phyloP scores from a whole-genome alignment of 2,888 invertebrate species.

The Prostheceraeus crozeri region DNA sequence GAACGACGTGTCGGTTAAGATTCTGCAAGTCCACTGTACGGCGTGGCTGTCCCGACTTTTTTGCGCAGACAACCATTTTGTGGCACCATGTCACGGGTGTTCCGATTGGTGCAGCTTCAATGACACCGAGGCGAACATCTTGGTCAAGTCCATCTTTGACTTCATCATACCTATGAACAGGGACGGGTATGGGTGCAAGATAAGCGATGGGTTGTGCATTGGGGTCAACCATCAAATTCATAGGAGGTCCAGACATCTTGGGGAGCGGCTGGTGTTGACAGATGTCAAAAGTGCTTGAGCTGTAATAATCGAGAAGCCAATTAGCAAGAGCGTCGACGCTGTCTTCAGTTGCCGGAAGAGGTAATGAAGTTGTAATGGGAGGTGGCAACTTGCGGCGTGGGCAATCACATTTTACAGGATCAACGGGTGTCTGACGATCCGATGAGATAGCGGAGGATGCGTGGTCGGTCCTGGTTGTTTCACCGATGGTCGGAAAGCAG shows the following conservation, averaged over 20 bases:
- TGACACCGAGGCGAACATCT: constrained; percentile 42
- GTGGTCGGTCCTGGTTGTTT: constrained; percentile 1
- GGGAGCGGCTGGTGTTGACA: constrained; percentile 44
- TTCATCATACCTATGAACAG: constrained; percentile 44
- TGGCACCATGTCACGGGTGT: constrained; percentile 44
- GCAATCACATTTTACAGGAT: constrained; percentile 39
- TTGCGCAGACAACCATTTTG: constrained; percentile 42
- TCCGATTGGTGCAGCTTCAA: constrained; percentile 43
- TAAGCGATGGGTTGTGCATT: constrained; percentile 43
- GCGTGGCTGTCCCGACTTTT: constrained; percentile 39
- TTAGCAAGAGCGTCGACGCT: constrained; percentile 39
- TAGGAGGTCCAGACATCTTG: constrained; percentile 42
- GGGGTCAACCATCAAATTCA: constrained; percentile 43
- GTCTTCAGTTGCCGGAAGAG: constrained; percentile 41
- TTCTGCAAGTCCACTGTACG: constrained; percentile 41
- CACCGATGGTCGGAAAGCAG: constrained; percentile 41
- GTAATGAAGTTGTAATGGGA: constrained; percentile 40
- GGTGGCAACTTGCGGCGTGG: constrained; percentile 39
- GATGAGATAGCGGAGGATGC: background rate
- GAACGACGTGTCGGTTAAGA: constrained; percentile 21
- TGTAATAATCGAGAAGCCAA: constrained; percentile 43
- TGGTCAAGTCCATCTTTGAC: constrained; percentile 44
- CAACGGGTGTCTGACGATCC: too few species aligned
- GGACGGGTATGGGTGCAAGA: constrained; percentile 45
- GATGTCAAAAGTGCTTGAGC: constrained; percentile 44